phyloP scores from a whole-genome alignment of 2,797 vertebrate genomes.

The Scolopax bukidnonensis region DNA sequence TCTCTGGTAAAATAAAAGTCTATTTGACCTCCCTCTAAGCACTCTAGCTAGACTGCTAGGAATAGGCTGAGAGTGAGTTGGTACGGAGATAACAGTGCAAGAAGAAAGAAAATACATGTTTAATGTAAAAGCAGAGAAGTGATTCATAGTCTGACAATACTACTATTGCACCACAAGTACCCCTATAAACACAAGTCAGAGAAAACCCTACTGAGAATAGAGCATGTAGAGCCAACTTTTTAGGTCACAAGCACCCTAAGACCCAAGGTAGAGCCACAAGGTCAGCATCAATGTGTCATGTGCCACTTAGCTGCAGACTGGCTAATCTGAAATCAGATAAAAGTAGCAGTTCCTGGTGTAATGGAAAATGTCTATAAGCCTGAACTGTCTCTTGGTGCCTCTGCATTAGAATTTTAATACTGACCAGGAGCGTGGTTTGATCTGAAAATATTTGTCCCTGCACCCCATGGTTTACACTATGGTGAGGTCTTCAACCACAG shows the following conservation, averaged over 20 bases:
- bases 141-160: neutral
- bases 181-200: neutral
- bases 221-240: neutral
- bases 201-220: neutral
- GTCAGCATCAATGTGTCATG: neutral
- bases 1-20: neutral
- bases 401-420: neutral
- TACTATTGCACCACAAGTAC: neutral
- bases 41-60: neutral
- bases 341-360: neutral
- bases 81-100: neutral
- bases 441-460: fast-evolving
- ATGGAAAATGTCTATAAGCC: neutral
- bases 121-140: neutral
- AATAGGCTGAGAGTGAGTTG: neutral
- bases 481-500: neutral
- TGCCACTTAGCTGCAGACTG: neutral
- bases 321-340: neutral
- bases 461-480: fast-evolving
- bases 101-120: neutral
- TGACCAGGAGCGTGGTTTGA: neutral
- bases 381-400: neutral
- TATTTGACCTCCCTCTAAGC: neutral
- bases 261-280: neutral
- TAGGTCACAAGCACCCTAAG: neutral